Conservation (phyloP, 2,888 invertebrate species). For the Lasioglossum calceatum region DNA sequence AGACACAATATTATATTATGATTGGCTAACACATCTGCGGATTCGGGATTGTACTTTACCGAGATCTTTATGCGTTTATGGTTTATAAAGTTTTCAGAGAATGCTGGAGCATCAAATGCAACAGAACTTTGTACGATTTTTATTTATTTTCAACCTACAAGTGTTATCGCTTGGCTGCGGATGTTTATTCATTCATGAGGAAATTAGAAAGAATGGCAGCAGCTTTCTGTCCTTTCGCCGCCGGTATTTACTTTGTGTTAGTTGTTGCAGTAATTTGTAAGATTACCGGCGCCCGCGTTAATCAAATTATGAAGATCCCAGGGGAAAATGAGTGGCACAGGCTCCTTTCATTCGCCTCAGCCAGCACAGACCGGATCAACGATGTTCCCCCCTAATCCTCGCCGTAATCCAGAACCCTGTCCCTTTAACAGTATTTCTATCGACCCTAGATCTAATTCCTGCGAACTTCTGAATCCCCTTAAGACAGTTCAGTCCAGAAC, state of each 20-base stretch:
- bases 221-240: background rate
- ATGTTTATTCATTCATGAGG: too few species aligned
- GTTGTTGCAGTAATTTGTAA: background rate
- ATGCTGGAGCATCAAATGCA: too few species aligned
- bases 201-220: background rate
- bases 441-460: conserved; percentile 3
- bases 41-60: too few species aligned
- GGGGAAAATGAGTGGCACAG: background rate
- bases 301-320: background rate
- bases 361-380: background rate
- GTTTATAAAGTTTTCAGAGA: too few species aligned
- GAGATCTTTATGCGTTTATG: too few species aligned
- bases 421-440: conserved; percentile 11
- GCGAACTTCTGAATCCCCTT: conserved; percentile 11
- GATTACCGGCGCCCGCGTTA: background rate
- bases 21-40: background rate
- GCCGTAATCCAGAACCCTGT: conserved; percentile 1
- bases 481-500: conserved; percentile 7
- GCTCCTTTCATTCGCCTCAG: background rate
- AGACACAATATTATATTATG: background rate
- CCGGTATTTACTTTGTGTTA: background rate
- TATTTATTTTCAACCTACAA: too few species aligned
- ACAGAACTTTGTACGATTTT: too few species aligned
- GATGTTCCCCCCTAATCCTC: background rate
- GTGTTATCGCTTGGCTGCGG: too few species aligned